Base-by-base conservation (phyloP, 2,113 vertebrate species). In the Hydrolagus affinis region DNA sequence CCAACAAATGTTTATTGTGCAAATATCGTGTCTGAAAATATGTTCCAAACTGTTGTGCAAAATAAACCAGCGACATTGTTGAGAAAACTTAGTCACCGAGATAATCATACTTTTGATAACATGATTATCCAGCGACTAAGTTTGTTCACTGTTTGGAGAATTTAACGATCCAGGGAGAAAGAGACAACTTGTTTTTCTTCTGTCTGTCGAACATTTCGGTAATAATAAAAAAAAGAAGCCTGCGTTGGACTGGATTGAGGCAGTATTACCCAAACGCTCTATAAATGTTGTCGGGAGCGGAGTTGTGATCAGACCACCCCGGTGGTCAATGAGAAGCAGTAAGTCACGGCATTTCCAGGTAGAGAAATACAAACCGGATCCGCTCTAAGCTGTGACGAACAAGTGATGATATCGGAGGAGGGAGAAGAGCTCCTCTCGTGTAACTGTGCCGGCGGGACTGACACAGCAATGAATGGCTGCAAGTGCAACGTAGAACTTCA, bases 11-110 rank as follows among this genome's bases (percentile, higher is more conserved):
- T 64, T 80, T 6, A 28, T 80, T 80, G 60, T 28, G 17, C 59
- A 64, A 62, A 78, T 78, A 75, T 75, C 56, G 56, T 57, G 17
- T 75, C 73, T 75, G 57, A 80, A 80, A 62, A 80, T 62, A 80
- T 80, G 60, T 60, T 28, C 44, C 57, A 80, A n/a, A 17, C 23
- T 62, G 77, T 25, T 80, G 17, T 30, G 19, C 23, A 80, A 80
- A 80, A 80, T 64, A 80, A 28, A 66, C 66, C 14, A 77, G 23
- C 8, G 25, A 68, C 23, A 72, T 28, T 11, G 14, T 28, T 3
- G 14, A n/a, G n/a, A n/a, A 44, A 44, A 44, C 44, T 44, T 1
- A 44, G 6, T 44, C 44, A 44, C 44, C 44, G 44, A 44, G 44
- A 28, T 28, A 72, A 28, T 28, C 78, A 30, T 66, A 17, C 14